Evolutionary conservation across 2,113 vertebrate species (phyloP).

Genomic region (Piaya cayana): DNA sequence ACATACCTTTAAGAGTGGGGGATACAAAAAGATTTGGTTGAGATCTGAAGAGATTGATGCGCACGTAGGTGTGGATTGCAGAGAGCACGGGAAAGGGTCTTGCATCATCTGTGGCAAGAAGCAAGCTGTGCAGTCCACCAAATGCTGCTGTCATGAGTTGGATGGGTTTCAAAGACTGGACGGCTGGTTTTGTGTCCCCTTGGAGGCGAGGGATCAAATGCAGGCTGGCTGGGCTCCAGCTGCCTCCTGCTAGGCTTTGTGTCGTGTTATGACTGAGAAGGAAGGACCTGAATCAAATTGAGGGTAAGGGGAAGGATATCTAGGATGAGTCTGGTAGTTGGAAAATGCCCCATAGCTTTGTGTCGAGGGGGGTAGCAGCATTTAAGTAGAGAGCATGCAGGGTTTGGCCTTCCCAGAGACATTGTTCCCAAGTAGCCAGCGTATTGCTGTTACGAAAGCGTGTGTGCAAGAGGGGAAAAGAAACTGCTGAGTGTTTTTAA

Average conservation of each 20-base stretch:
- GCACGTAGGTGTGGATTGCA: background rate
- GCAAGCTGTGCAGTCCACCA: background rate
- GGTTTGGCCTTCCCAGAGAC: background rate
- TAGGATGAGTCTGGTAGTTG: background rate
- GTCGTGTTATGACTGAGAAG: background rate
- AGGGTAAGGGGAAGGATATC: background rate
- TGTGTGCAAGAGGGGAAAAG: background rate
- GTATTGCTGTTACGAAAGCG: fast-evolving
- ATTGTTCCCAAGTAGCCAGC: background rate
- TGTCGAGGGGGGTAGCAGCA: background rate
- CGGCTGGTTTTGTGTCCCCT: background rate
- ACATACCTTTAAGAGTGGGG: background rate
- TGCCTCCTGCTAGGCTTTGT: background rate
- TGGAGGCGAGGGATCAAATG: background rate
- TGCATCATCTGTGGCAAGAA: background rate
- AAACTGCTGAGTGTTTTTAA: background rate
- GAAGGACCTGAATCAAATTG: background rate
- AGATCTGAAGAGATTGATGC: background rate
- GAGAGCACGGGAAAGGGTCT: background rate
- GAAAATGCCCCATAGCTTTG: background rate
- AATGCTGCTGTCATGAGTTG: background rate
- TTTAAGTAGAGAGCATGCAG: fast-evolving
- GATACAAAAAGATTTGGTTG: fast-evolving
- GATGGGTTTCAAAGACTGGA: background rate
- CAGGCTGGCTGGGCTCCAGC: background rate